These are phyloP conservation scores for Lymantria monacha DNA, from an alignment of 2,888 invertebrate genomes.

Conservation along the genomic window DNA sequence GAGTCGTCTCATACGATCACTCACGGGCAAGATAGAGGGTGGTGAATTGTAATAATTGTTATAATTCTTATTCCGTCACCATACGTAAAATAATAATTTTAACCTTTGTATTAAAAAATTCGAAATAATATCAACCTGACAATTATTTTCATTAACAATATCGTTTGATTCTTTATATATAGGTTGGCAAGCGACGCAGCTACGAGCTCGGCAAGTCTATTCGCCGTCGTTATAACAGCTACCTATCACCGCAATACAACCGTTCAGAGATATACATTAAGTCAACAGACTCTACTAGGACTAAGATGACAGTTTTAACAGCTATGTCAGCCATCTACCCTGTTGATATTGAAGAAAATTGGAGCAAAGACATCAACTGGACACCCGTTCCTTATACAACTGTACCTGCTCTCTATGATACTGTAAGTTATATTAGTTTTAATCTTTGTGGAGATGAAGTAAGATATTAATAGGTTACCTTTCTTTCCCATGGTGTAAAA, in stretches of 20 bases:
- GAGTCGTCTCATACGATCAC: too few species aligned
- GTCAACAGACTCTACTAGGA: conserved; percentile 50
- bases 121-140: too few species aligned
- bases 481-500: too few species aligned
- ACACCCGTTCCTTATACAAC: conserved; percentile 51
- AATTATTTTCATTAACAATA: too few species aligned
- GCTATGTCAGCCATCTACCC: conserved; percentile 8
- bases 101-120: too few species aligned
- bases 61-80: too few species aligned
- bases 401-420: conserved; percentile 41
- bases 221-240: conserved; percentile 37
- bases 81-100: too few species aligned
- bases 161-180: too few species aligned
- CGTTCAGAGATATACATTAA: conserved; percentile 52
- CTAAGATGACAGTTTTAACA: conserved; percentile 47
- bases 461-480: too few species aligned
- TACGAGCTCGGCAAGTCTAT: conserved; percentile 41
- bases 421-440: conserved; percentile 33
- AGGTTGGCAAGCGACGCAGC: conserved; percentile 39
- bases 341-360: neutral
- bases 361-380: conserved; percentile 30
- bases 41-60: too few species aligned
- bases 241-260: conserved; percentile 45
- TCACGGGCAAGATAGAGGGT: too few species aligned
- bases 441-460: too few species aligned